Evolutionary conservation across 2,113 vertebrate species (phyloP), one percentile per base, ranked within the genome.

Genomic region (Rhineura floridana): DNA sequence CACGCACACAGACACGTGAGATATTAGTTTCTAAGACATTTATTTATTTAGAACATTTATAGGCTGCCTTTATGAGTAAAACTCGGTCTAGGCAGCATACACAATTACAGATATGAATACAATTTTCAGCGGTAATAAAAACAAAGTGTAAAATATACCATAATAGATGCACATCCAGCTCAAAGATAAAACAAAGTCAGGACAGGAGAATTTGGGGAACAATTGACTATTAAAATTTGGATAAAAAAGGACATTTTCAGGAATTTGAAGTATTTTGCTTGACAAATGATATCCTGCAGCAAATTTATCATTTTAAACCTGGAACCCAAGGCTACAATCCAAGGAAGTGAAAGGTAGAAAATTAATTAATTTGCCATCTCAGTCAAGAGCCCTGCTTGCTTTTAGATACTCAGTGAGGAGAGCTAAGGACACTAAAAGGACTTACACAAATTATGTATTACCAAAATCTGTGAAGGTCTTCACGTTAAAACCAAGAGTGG

Each of bases 311-410:
- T 89, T 90, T 89, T 81, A 78, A 80, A 90, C 7, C 28, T 65
- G 19, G 83, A 81, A 72, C 76, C 91, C 93, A 93, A 88, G 94
- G 92, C 94, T 87, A 76, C 33, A 39, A 48, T 75, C 33, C 65
- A 59, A 4, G 76, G 23, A 7, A 13, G 62, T n/a, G 65, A 89
- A 91, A 88, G 83, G 91, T 39, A 85, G 76, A 83, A 59, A 90
- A 88, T 92, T 84, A 92, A 93, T 93, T 91, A 93, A 93, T 93
- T 88, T 89, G 72, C 42, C 84, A 48, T 87, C 83, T 83, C 89
- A 82, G 36, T 77, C 86, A 87, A 94, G 80, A 94, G 85, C 25
- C 92, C 39, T 87, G 80, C 75, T 93, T 36, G 0, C 77, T 92
- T 90, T 91, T 83, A 90, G 80, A 83, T 85, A 30, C 30, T 46